Evolutionary conservation across 2,888 invertebrate species (phyloP), one percentile per base, ranked within the genome.

Genomic region (Chloroclystis v-ata): DNA sequence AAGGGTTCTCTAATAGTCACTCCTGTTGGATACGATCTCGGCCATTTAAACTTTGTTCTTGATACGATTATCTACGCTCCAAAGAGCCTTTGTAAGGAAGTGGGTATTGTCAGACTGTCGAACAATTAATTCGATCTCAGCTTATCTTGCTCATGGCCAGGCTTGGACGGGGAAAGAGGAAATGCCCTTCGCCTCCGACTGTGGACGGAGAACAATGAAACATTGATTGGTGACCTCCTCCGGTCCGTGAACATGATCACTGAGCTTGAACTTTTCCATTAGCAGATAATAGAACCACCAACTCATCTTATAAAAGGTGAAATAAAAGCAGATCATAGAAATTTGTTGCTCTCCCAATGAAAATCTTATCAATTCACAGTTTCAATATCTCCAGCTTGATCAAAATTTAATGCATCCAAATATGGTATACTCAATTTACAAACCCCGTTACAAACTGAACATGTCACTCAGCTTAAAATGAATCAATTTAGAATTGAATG

Each of bases 141-240:
- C 59, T 66, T 65, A 63, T 66, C 63, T 65, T 56, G 60, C 60
- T 73, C 82, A 82, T 64, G 82, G 82, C 57, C 78, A 70, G 64
- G 52, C 62, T 24, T 16, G 28, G 58, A 57, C 57, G 59, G 61
- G 69, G 68, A 71, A 76, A 72, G 66, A 80, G 82, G 78, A 82
- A 79, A 71, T 78, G 80, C 80, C 82, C 83, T 84, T 80, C 72
- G 78, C 63, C 62, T 69, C 72, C 72, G 63, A 69, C 68, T 67
- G 67, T 60, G 64, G 59, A 56, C 66, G 73, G 81, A 82, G 75
- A 74, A 84, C 82, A 83, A 83, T 83, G 72, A 74, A 72, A 68
- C 78, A 74, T 75, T 77, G 78, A 66, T 64, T 65, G 43, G 65
- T 59, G 79, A 76, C 82, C 79, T 82, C 75, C 60, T 57, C 59